Evolutionary conservation across 2,113 vertebrate species (phyloP).

Genomic region (Chaenocephalus aceratus): DNA sequence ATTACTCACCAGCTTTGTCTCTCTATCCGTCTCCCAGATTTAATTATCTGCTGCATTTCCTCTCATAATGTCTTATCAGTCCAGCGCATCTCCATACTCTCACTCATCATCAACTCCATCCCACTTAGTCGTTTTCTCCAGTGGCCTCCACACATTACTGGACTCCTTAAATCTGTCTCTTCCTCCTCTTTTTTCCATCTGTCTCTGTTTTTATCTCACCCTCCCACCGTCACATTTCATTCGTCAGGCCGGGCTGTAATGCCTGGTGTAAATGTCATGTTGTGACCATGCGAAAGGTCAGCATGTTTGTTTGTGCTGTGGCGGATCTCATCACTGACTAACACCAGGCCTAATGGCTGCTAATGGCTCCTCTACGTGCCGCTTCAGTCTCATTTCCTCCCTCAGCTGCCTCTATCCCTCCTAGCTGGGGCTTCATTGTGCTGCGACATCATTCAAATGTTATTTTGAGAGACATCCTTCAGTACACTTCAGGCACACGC

Average conservation of each 20-base stretch:
- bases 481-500: too few species aligned
- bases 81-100: slow-evolving; percentile 36
- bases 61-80: slow-evolving; percentile 56
- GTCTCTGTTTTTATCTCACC: slow-evolving; percentile 21
- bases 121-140: slow-evolving; percentile 37
- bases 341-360: slow-evolving; percentile 68
- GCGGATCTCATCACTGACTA: slow-evolving; percentile 71
- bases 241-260: slow-evolving; percentile 66
- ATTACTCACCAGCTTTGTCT: slow-evolving; percentile 45
- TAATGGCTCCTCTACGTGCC: slow-evolving; percentile 61
- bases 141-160: slow-evolving; percentile 6
- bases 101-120: slow-evolving; percentile 43
- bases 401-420: slow-evolving; percentile 9
- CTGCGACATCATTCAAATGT: slow-evolving; percentile 3
- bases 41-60: slow-evolving; percentile 62
- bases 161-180: slow-evolving; percentile 23
- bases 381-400: slow-evolving; percentile 66
- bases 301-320: slow-evolving; percentile 76
- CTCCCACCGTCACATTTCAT: slow-evolving; percentile 49
- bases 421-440: slow-evolving; percentile 7
- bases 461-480: background rate
- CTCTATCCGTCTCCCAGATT: slow-evolving; percentile 51
- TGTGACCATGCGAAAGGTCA: slow-evolving; percentile 79
- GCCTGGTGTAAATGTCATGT: slow-evolving; percentile 75
- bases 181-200: slow-evolving; percentile 13